Evolutionary conservation across 1,140 invertebrate species (phyloP), one percentile per base, ranked within the genome.

Genomic region (Rhopalosiphum maidis): DNA sequence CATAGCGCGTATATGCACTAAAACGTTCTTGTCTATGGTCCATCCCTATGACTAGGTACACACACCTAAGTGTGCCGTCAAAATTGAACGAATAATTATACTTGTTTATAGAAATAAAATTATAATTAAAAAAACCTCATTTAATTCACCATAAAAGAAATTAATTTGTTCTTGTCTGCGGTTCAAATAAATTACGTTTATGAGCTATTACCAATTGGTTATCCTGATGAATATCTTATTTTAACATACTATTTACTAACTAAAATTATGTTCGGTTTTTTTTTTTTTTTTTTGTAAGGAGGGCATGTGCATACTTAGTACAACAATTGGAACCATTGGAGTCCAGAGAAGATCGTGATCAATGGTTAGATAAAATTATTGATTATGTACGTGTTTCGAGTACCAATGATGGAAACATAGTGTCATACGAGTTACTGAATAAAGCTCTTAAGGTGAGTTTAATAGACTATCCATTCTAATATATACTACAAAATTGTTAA

Each of bases 311-410:
- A 55, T 96, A 96, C 94, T 94, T 97, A 48, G 95, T 96, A 41
- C 96, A 96, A 68, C 96, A 96, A 82, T 95, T 97, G 87, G 94
- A 95, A 90, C 96, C 95, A 35, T 94, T 96, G 41, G 95, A 96
- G 90, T 48, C 22, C 25, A 95, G 96, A 94, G 55, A 90, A 90
- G 95, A 96, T 83, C 96, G 96, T 94, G 95, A 96, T 93, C 94
- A 95, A 94, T 96, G 96, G 95, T 94, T 97, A 1, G 97, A 96
- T 90, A 96, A 96, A 94, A 95, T 97, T 35, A 96, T 96, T 93
- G 96, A 96, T 93, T 96, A 96, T 94, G 95, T 97, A n/a, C 96
- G 98, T 94, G 97, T 96, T 83, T 97, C 98, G 94, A 96, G 97
- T 94, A 95, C 98, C 30, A 95, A 95, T 15, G 96, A 96, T 93